phyloP scores from a whole-genome alignment of 2,888 invertebrate genomes.

The Drosophila nr. perissopoda region DNA sequence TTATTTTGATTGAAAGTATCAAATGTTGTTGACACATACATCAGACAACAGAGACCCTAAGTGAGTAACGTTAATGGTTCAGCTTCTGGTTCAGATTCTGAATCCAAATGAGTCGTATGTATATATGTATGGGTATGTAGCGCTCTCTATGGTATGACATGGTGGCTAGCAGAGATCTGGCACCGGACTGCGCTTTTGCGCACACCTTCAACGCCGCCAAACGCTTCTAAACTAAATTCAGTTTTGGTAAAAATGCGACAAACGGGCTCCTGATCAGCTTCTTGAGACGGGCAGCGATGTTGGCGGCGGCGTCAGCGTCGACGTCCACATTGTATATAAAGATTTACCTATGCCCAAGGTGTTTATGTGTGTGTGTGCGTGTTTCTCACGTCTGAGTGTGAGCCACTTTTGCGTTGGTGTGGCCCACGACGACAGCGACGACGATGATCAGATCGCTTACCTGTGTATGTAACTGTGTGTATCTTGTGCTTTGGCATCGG shows the following conservation, averaged over 20 bases:
- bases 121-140: conserved; percentile 5
- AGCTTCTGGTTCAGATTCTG: conserved; percentile 13
- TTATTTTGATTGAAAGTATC: conserved; percentile 13
- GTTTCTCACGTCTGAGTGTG: conserved; percentile 31
- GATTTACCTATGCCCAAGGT: conserved; percentile 24
- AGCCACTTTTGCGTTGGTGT: conserved; percentile 71
- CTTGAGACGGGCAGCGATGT: conserved; percentile 62
- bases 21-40: conserved; percentile 44
- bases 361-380: conserved; percentile 20
- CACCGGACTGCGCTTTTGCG: conserved; percentile 77
- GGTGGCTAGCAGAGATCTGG: conserved; percentile 51
- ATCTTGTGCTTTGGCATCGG: conserved; percentile 25
- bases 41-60: conserved; percentile 38
- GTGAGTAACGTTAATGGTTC: conserved; percentile 26
- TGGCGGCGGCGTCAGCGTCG: conserved; percentile 10
- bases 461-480: conserved; percentile 10
- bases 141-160: conserved; percentile 36
- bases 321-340: conserved; percentile 42
- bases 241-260: conserved; percentile 83
- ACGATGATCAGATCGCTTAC: conserved; percentile 68
- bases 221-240: conserved; percentile 85
- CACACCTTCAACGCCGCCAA: conserved; percentile 84
- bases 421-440: conserved; percentile 37
- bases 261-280: conserved; percentile 82
- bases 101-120: conserved; percentile 19